Evolutionary conservation across 92 coral and sea anemone species (phyloP), one percentile per base, ranked within the genome.

Genomic region (Anthopleura xanthogrammica): DNA sequence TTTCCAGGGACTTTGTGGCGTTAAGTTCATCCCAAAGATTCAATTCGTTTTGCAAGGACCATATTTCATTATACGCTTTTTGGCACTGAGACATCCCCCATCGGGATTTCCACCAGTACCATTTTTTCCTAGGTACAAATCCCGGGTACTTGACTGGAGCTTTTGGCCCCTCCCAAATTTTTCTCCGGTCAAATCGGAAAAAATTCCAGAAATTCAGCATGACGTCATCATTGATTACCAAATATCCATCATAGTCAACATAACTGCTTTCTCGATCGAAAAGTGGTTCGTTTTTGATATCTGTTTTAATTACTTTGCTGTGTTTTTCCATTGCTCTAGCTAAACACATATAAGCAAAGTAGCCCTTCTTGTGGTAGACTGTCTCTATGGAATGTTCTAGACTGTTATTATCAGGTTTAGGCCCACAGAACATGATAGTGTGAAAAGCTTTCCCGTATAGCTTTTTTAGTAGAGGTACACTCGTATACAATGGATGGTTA

Each of bases 41-140:
- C 19, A 76, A 54, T 24, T 80, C 54, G 9, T 39, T 22, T 46
- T n/a, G 46, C n/a, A 91, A 82, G 12, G 79, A 83, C 92, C 91
- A 83, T 64, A 95, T 86, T 75, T 95, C 96, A 58, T 92, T 41
- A 55, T 46, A 93, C 23, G 98, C 91, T 58, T 90, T 93, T 82
- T 90, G 96, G 73, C 98, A 95, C 54, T 88, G 85, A 36, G 78
- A 41, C 60, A 88, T 82, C 13, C 98, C 98, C 91, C 96, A 93
- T 0, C 90, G 83, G 0, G 93, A 84, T 22, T 86, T 87, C 98
- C 98, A 95, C 97, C 97, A 95, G 72, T 89, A 94, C 98, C 98
- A 95, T 65, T 83, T 82, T 11, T 68, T 68, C 7, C 90, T 88
- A 7, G 88, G 83, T 39, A 72, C 78, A 68, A 84, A 88, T 48